Evolutionary conservation across 2,113 vertebrate genomes (phyloP).

Genomic region (Thamnophis sirtalis): DNA sequence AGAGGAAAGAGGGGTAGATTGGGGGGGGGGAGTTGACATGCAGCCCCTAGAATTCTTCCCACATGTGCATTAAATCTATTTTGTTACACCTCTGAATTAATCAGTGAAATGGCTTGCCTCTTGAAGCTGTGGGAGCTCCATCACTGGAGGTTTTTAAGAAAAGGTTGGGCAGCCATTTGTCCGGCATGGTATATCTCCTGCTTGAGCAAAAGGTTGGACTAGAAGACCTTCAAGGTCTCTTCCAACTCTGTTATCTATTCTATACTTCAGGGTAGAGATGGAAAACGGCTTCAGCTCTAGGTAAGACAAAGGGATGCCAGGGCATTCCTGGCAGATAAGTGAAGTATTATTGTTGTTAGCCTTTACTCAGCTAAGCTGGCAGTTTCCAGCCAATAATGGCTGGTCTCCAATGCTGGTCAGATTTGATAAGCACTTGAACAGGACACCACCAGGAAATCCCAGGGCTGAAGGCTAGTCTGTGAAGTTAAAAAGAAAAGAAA

Average conservation of each 20-base stretch:
- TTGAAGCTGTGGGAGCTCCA: background rate
- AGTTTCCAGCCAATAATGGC: background rate
- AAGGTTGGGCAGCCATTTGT: background rate
- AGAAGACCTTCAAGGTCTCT: background rate
- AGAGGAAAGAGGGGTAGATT: too few relatives aligned
- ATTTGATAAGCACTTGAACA: background rate
- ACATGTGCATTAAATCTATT: background rate
- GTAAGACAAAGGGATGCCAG: background rate
- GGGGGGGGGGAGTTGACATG: too few relatives aligned
- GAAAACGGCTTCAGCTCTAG: background rate
- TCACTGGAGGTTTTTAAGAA: background rate
- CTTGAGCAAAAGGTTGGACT: background rate
- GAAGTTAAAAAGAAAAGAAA: background rate
- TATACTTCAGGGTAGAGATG: background rate
- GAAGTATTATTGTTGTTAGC: background rate
- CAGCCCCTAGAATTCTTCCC: background rate
- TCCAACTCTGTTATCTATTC: background rate
- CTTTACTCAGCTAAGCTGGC: background rate
- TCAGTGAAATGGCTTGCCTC: background rate
- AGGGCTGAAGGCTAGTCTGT: background rate
- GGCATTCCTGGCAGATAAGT: fast-evolving
- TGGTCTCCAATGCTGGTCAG: background rate
- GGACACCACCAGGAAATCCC: background rate
- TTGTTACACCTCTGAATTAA: background rate
- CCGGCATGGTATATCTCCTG: background rate